phyloP scores from a whole-genome alignment of 2,797 vertebrate species.

The Onychomys arenicola region DNA sequence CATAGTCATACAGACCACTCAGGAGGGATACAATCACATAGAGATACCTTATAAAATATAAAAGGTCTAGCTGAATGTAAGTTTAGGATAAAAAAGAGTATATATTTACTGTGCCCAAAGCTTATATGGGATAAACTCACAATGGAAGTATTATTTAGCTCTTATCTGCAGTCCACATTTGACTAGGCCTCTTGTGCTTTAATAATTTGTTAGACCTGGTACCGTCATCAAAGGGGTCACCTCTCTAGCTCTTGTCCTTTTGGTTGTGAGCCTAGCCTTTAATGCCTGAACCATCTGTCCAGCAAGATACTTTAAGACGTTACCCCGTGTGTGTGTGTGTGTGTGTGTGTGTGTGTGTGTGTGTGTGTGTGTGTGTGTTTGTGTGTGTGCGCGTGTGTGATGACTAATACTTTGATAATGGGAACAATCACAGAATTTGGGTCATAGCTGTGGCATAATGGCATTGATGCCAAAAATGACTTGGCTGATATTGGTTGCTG shows the following conservation, averaged over 20 bases:
- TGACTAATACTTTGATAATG: slow-evolving; percentile 73
- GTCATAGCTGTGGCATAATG: slow-evolving; percentile 60
- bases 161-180: neutral
- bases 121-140: neutral
- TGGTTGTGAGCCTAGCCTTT: neutral
- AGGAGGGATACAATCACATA: neutral
- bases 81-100: neutral
- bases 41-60: neutral
- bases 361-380: neutral
- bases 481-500: slow-evolving; percentile 71
- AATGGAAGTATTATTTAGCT: neutral
- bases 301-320: neutral
- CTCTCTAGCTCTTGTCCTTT: neutral
- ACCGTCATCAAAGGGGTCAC: neutral
- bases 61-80: neutral
- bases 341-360: neutral
- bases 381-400: neutral
- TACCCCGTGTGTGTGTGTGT: too few species aligned
- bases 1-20: neutral
- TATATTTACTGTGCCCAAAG: neutral
- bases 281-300: neutral
- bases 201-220: neutral
- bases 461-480: slow-evolving; percentile 72
- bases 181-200: neutral
- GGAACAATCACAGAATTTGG: slow-evolving; percentile 71